Evolutionary conservation across 2,888 invertebrate genomes (phyloP).

Genomic region (Acleris laterana): DNA sequence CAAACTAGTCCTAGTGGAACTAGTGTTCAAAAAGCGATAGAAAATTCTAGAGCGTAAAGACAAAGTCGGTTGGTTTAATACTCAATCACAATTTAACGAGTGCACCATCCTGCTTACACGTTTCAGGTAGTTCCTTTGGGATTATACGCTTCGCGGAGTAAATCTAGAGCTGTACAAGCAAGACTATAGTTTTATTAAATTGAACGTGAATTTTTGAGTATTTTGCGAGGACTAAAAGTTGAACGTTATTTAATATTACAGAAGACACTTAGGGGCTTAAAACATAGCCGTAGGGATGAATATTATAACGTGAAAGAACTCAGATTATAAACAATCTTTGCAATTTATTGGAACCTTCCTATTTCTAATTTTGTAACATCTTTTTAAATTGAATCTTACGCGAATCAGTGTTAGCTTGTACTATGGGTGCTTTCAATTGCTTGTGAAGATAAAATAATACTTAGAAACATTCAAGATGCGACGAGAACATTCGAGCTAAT

Average conservation of each 20-base stretch:
- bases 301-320: too few species aligned
- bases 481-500: too few species aligned
- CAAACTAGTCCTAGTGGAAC: background rate
- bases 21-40: conserved; percentile 17
- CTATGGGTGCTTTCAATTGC: too few species aligned
- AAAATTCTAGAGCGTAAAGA: conserved; percentile 19
- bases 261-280: too few species aligned
- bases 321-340: too few species aligned
- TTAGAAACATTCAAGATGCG: too few species aligned
- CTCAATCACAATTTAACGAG: conserved; percentile 36
- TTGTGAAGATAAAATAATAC: too few species aligned
- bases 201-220: conserved; percentile 21
- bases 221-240: background rate
- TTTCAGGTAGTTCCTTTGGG: conserved; percentile 21
- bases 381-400: too few species aligned
- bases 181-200: conserved; percentile 35
- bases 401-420: too few species aligned
- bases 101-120: conserved; percentile 20
- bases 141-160: conserved; percentile 29
- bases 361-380: too few species aligned
- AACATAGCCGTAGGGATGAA: too few species aligned
- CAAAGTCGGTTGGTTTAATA: conserved; percentile 22
- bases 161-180: conserved; percentile 22
- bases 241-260: background rate
- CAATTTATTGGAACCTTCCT: too few species aligned